phyloP scores from a whole-genome alignment of 1,140 invertebrate genomes.

The Drosophila mauritiana region DNA sequence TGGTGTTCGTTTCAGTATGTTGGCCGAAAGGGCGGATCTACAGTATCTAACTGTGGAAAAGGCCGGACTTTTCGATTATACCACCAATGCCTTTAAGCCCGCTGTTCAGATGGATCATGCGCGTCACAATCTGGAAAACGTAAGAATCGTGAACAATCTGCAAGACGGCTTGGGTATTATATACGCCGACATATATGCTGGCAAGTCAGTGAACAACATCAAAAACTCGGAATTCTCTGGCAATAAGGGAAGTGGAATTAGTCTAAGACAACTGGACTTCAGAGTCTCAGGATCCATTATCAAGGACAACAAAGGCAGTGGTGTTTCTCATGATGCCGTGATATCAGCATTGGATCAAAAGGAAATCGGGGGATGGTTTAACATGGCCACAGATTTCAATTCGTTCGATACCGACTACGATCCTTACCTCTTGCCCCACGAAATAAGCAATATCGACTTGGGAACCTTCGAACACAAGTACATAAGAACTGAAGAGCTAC shows the following conservation, averaged over 20 bases:
- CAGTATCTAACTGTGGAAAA: conserved; percentile 95
- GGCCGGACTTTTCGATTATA: conserved; percentile 97
- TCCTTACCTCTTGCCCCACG: conserved; percentile 88
- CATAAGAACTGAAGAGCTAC: conserved; percentile 89
- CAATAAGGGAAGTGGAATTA: conserved; percentile 95
- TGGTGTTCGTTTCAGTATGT: conserved; percentile 94
- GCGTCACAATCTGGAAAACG: conserved; percentile 94
- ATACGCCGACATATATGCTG: conserved; percentile 94
- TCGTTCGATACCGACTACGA: conserved; percentile 89
- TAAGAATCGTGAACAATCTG: conserved; percentile 92
- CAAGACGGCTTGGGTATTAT: conserved; percentile 95
- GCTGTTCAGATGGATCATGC: conserved; percentile 98
- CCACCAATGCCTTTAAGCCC: conserved; percentile 94
- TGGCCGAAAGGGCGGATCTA: conserved; percentile 94
- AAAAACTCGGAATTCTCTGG: conserved; percentile 94
- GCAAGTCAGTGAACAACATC: conserved; percentile 93
- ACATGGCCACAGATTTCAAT: conserved; percentile 88
- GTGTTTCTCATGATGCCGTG: conserved; percentile 96
- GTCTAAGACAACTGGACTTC: conserved; percentile 94
- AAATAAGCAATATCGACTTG: conserved; percentile 87
- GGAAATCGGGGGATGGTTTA: conserved; percentile 97
- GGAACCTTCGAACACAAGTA: conserved; percentile 91
- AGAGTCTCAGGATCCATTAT: conserved; percentile 91
- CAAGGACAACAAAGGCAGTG: conserved; percentile 94
- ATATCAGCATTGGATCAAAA: conserved; percentile 93